phyloP scores from a whole-genome alignment of 2,888 invertebrate species.

The Hyles lineata region DNA sequence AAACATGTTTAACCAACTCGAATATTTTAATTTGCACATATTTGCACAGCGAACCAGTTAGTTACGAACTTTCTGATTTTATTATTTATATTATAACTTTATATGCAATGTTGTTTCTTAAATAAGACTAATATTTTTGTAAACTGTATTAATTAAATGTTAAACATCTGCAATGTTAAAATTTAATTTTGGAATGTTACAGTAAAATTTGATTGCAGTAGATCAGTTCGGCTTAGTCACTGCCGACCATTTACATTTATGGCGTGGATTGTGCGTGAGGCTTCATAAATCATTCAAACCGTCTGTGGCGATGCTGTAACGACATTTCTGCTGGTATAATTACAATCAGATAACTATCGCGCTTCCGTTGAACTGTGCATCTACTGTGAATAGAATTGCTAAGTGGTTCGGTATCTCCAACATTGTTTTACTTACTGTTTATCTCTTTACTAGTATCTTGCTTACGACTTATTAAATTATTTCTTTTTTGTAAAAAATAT shows the following conservation, averaged over 20 bases:
- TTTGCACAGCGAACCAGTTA: too few relatives aligned
- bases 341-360: conserved; percentile 53
- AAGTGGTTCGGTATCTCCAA: not conserved
- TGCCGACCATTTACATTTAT: conserved; percentile 31
- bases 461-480: too few relatives aligned
- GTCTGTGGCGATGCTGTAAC: not conserved
- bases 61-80: conserved; percentile 3
- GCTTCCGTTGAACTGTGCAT: conserved; percentile 51
- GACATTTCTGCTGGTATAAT: conserved; percentile 27
- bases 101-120: not conserved
- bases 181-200: not conserved
- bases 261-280: conserved; percentile 32
- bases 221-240: conserved; percentile 8
- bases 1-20: not conserved
- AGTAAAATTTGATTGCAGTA: not conserved
- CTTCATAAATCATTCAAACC: conserved; percentile 29
- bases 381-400: conserved; percentile 44
- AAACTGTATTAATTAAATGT: not conserved
- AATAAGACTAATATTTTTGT: not conserved
- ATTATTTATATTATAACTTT: not conserved
- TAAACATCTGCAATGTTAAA: not conserved
- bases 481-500: too few relatives aligned
- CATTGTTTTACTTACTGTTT: not conserved
- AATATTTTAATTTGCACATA: too few relatives aligned
- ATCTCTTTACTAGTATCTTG: not conserved